These are phyloP conservation scores for Lerema accius DNA, from an alignment of 1,140 invertebrate genomes.

Conservation along the genomic window DNA sequence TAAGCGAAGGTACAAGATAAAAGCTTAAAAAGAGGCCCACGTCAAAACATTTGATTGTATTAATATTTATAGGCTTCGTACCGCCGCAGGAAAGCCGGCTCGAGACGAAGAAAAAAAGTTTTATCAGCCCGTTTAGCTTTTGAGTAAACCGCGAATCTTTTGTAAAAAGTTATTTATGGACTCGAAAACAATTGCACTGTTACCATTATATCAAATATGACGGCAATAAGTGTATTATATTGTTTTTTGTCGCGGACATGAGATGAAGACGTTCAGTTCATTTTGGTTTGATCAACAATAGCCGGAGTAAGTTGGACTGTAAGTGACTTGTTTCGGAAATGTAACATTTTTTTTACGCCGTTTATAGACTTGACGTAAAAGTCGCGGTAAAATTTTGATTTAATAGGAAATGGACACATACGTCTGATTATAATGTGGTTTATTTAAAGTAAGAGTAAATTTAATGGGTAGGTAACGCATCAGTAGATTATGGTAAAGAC, in stretches of 20 bases:
- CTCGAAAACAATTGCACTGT: constrained; percentile 77
- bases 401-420: not conserved
- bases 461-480: too few relatives aligned
- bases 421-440: not conserved
- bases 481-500: too few relatives aligned
- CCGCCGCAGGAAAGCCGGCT: constrained; percentile 72
- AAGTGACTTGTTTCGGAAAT: constrained; percentile 31
- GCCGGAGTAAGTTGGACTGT: constrained; percentile 17
- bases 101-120: constrained; percentile 71
- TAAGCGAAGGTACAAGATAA: constrained; percentile 79
- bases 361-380: constrained; percentile 2
- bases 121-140: constrained; percentile 79
- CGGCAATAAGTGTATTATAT: constrained; percentile 76
- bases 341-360: constrained; percentile 1
- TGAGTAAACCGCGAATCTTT: constrained; percentile 80
- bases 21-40: constrained; percentile 78
- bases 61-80: constrained; percentile 79
- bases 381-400: not conserved
- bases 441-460: not conserved
- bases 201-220: constrained; percentile 79
- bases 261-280: constrained; percentile 69
- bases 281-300: constrained; percentile 52
- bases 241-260: constrained; percentile 53
- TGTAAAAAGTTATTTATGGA: constrained; percentile 78
- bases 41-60: constrained; percentile 83